These are phyloP conservation scores for Ceyx melanurus DNA, from an alignment of 2,113 vertebrate species.

Conservation along the genomic window DNA sequence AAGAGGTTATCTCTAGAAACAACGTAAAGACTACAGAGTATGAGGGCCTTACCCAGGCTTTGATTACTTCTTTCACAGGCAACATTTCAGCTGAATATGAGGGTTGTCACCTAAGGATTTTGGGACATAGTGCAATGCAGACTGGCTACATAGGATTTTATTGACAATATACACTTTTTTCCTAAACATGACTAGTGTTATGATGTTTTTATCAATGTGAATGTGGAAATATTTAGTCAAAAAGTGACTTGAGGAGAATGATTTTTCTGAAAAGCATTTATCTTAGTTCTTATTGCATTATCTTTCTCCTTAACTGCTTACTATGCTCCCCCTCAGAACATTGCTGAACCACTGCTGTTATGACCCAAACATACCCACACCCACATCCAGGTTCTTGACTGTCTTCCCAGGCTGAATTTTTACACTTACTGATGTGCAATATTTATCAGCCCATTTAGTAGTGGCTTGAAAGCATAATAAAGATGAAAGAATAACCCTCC, in stretches of 20 bases:
- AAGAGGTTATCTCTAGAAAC: not conserved
- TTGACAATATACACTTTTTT: not conserved
- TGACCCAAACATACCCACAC: not conserved
- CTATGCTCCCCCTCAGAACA: not conserved
- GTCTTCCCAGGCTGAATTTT: not conserved
- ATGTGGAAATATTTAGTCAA: not conserved
- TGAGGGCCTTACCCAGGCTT: not conserved
- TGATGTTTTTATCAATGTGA: not conserved
- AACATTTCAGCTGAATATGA: not conserved
- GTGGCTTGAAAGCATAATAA: not conserved
- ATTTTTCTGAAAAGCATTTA: not conserved
- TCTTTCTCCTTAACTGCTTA: not conserved
- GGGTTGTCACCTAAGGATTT: not conserved
- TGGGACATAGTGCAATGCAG: not conserved
- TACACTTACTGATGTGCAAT: not conserved
- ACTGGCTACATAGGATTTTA: not conserved
- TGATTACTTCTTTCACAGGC: not conserved
- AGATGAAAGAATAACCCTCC: not conserved
- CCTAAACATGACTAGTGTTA: not conserved
- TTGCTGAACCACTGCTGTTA: not conserved
- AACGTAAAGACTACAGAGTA: not conserved
- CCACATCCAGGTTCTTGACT: not conserved
- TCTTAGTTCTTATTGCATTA: not conserved
- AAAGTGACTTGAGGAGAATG: not conserved
- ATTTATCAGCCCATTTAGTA: not conserved